Evolutionary conservation across 2,888 invertebrate species (phyloP), one percentile per base, ranked within the genome.

Genomic region (Lymantria dispar): DNA sequence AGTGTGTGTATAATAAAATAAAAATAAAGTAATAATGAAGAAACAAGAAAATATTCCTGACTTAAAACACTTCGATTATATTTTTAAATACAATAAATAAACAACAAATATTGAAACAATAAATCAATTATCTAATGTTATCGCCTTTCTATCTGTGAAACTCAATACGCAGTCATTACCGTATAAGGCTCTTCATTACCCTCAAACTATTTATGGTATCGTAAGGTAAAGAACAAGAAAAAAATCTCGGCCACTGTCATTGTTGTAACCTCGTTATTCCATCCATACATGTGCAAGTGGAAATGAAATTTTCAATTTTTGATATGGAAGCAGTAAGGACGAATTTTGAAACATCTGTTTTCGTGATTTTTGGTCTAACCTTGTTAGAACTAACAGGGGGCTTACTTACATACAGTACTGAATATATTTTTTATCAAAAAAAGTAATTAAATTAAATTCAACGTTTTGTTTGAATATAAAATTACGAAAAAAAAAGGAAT

Each of bases 181-280:
- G 58, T 82, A 76, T 77, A 83, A 72, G 80, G 81, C 31, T 52
- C 58, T 72, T 65, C 62, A 66, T 79, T 82, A 80, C 82, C 79
- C 80, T 77, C 74, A 73, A 40, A 1, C 80, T 76, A 36, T 56
- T 70, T 85, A 87, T 70, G 86, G 87, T 59, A 64, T 38, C 62
- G 64, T 80, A 83, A 87, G 86, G 87, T 80, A 75, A 80, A 73
- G 72, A 68, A 68, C 59, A 58, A 62, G 72, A 79, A 78, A 77
- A n/a, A 78, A 83, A 85, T 22, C 74, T 72, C 62, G 62, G 67
- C 75, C 82, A 83, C 56, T 81, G 80, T 64, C 86, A 87, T 70
- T 86, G 80, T 64, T 78, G 52, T 60, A 76, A 49, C 85, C 85
- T 85, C 73, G 70, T 50, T 52, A 51, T 37, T 38, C 41, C 57